Evolutionary conservation across 2,888 invertebrate species (phyloP).

Genomic region (Galerucella nymphaeae): DNA sequence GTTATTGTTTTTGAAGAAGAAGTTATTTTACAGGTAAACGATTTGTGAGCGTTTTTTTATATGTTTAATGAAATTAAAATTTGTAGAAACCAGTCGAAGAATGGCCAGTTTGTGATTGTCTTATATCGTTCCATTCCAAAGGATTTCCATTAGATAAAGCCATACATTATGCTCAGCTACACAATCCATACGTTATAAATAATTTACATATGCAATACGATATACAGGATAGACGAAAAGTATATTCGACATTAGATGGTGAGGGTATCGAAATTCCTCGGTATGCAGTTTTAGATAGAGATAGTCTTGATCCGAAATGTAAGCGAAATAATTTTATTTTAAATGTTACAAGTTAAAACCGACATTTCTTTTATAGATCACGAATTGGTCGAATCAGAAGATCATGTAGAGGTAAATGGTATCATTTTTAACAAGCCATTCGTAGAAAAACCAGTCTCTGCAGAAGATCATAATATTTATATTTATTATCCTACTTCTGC

Average conservation of each 20-base stretch:
- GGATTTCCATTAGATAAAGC: constrained; percentile 99
- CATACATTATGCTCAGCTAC: constrained; percentile 92
- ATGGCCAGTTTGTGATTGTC: constrained; percentile 98
- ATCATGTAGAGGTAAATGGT: constrained; percentile 97
- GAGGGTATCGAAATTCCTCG: constrained; percentile 98
- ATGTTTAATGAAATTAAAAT: background rate
- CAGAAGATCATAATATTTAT: constrained; percentile 99
- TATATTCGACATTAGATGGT: constrained; percentile 91
- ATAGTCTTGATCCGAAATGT: constrained; percentile 92
- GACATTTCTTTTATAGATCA: constrained; percentile 73
- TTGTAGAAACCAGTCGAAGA: constrained; percentile 91
- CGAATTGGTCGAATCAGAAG: constrained; percentile 93
- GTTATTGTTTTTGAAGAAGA: constrained; percentile 96
- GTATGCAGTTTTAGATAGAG: constrained; percentile 96
- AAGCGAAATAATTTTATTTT: constrained; percentile 58
- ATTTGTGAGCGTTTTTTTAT: background rate
- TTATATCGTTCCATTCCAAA: constrained; percentile 98
- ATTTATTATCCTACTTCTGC: constrained; percentile 99
- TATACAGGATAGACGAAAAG: constrained; percentile 93
- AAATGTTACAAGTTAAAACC: background rate
- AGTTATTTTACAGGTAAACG: constrained; percentile 86
- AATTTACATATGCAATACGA: constrained; percentile 99
- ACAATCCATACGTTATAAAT: constrained; percentile 97
- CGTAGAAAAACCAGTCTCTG: constrained; percentile 99
- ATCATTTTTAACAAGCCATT: constrained; percentile 97